Conservation (phyloP, 1,140 invertebrate species). For the Archivesica marissinica region DNA sequence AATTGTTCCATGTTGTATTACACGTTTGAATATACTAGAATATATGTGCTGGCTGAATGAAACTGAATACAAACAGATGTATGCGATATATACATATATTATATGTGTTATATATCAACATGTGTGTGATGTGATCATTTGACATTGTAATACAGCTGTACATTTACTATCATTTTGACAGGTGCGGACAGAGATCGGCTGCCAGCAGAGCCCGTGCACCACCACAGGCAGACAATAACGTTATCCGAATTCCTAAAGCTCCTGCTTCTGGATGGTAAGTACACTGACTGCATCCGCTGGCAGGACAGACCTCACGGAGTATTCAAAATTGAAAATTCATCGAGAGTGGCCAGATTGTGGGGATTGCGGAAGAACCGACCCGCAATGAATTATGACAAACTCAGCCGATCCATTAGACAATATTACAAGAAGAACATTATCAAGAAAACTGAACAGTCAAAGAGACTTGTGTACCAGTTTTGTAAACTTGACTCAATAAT, state of each 20-base stretch:
- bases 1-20: too few species aligned
- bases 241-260: constrained; percentile 99
- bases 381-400: constrained; percentile 99
- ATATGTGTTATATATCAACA: constrained; percentile 20
- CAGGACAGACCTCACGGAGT: constrained; percentile 92
- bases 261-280: constrained; percentile 92
- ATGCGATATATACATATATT: too few species aligned
- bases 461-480: constrained; percentile 99
- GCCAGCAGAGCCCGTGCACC: constrained; percentile 42
- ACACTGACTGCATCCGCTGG: constrained; percentile 98
- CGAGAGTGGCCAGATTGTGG: constrained; percentile 97
- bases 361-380: constrained; percentile 98
- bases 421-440: constrained; percentile 99
- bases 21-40: too few species aligned
- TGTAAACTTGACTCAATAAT: constrained; percentile 91
- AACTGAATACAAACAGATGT: too few species aligned
- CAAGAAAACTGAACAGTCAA: constrained; percentile 99
- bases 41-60: too few species aligned
- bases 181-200: constrained; percentile 1
- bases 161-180: neutral
- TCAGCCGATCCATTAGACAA: constrained; percentile 98
- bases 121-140: neutral
- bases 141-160: too few species aligned
- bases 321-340: constrained; percentile 99
- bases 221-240: constrained; percentile 89